Evolutionary conservation across 1,140 invertebrate genomes (phyloP), one percentile per base, ranked within the genome.

Genomic region (Maniola jurtina): DNA sequence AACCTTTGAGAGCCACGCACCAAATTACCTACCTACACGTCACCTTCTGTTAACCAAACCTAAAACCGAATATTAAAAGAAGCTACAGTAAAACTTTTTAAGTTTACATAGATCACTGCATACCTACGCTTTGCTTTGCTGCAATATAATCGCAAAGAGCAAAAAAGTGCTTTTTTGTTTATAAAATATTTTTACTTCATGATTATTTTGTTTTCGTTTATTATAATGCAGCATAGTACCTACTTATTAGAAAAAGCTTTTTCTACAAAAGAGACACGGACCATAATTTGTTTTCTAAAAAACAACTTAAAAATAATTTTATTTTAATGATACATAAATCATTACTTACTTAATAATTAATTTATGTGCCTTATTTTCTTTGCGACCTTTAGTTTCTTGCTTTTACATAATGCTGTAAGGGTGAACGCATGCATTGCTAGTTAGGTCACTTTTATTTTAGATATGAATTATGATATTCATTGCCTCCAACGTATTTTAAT

Each of bases 1-100:
- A 50, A 38, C 36, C 48, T 58, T 16, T 66, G 36, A 52, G 33
- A 40, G 55, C 35, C 35, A 65, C 63, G 68, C 64, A 70, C 68
- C 58, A 57, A 54, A 66, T 13, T 55, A 55, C 33, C n/a, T n/a
- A n/a, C n/a, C n/a, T n/a, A n/a, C n/a, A n/a, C 13, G 9, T 8
- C 42, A 45, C 42, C 1, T 55, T 55, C 5, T 55, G 7, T 55
- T 35, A 10, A 9, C 52, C 35, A 55, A 55, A 66, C 56, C 58
- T 56, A 55, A 65, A 36, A 65, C 40, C 11, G 45, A 59, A 45
- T 38, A 14, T 35, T 9, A 35, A 13, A 50, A 16, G 5, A 25
- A 16, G 16, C 6, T 14, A 16, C 5, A 50, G 6, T 25, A 25
- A 50, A 16, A 25, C 15, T 47, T 47, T n/a, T n/a, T 47, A 47